Evolutionary conservation across 2,888 invertebrate species (phyloP), one percentile per base, ranked within the genome.

Genomic region (Anticlea derivata): DNA sequence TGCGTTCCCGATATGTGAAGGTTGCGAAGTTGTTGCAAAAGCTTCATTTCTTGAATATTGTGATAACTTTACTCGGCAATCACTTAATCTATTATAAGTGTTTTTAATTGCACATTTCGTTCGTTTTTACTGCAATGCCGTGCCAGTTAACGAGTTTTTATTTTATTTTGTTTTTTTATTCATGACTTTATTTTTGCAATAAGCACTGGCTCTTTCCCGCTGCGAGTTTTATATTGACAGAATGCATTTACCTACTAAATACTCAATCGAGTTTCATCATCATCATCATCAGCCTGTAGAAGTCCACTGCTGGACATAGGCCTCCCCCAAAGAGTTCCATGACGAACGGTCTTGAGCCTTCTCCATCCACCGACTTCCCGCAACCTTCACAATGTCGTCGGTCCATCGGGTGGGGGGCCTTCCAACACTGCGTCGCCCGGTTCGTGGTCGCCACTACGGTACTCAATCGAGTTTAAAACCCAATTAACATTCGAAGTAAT

Each of bases 31-130:
- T 11, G 58, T 47, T 56, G 61, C 60, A 40, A 44, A 53, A 58
- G 47, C 58, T 57, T 65, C 59, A 47, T 66, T 67, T 73, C 66
- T 64, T 59, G 55, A 61, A 65, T 50, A 49, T 61, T 57, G 56
- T 62, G 63, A 72, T 71, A 66, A 68, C 66, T 68, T 65, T 64
- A 60, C 63, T 49, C 64, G 57, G 65, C 75, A 78, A 81, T 79
- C 74, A 70, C 80, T 82, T 83, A 78, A 84, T 81, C 81, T 78
- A 78, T 78, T 80, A 77, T 71, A 78, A 75, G 77, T 81, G 78
- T 79, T 78, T 81, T 80, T 83, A 81, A 80, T 80, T 80, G 74
- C 70, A 60, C 64, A 71, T 72, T 69, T 74, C 52, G 55, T 68
- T 46, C 61, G 65, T 69, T 71, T 80, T 78, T 73, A 80, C 67